Evolutionary conservation across 2,888 invertebrate genomes (phyloP).

Genomic region (Scaptomyza tumidula): DNA sequence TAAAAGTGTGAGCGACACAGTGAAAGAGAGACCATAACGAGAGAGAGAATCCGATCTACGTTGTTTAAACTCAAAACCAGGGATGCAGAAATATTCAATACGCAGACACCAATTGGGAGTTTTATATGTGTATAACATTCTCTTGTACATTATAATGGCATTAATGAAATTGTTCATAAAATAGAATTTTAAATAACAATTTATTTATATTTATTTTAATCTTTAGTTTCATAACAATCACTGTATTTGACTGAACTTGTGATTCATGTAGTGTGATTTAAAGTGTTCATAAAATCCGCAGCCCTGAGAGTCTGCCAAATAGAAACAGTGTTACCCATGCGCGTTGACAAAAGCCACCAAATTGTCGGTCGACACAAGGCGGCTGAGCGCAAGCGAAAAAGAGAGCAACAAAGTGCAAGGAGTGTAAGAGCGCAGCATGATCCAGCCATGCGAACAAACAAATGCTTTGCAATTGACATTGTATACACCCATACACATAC

Average conservation of each 20-base stretch:
- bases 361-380: conserved; percentile 24
- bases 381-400: conserved; percentile 11
- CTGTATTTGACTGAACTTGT: background rate
- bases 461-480: conserved; percentile 40
- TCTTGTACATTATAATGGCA: background rate
- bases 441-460: conserved; percentile 18
- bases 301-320: conserved; percentile 47
- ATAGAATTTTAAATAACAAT: background rate
- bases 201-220: too few relatives aligned
- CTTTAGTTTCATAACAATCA: background rate
- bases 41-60: conserved; percentile 39
- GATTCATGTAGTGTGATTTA: background rate
- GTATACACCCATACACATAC: background rate
- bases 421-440: conserved; percentile 9
- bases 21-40: conserved; percentile 1
- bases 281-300: conserved; percentile 12
- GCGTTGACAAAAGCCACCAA: conserved; percentile 49
- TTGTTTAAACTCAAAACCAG: conserved; percentile 26
- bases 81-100: conserved; percentile 31
- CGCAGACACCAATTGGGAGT: conserved; percentile 24
- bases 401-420: conserved; percentile 9
- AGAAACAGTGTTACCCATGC: conserved; percentile 59
- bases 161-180: background rate
- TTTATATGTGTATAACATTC: background rate
- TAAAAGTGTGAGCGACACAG: conserved; percentile 31